Conservation (phyloP, 2,797 vertebrate species). For the Diglossa cyanea region DNA sequence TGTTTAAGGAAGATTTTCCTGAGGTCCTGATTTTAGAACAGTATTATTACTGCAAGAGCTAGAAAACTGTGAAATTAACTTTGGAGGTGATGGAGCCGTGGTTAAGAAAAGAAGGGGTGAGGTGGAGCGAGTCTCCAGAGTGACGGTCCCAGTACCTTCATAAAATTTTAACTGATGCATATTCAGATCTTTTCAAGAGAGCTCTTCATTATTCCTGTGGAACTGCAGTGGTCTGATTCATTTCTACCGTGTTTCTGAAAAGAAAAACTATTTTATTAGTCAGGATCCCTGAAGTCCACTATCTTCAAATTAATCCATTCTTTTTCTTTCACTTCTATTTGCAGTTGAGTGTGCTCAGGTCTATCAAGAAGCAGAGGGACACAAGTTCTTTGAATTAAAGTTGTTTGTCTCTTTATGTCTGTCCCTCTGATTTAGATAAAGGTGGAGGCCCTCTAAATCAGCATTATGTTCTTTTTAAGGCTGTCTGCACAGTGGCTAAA, state of each 20-base stretch:
- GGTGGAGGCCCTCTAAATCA: not conserved
- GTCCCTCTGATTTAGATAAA: slow-evolving; percentile 1
- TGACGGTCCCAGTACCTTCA: not conserved
- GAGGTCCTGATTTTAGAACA: not conserved
- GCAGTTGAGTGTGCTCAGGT: not conserved
- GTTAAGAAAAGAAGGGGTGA: not conserved
- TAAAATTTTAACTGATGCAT: not conserved
- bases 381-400: not conserved
- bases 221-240: not conserved
- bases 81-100: not conserved
- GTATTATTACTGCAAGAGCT: not conserved
- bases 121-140: not conserved
- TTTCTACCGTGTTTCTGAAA: not conserved
- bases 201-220: not conserved
- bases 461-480: not conserved
- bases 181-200: not conserved
- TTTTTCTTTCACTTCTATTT: not conserved
- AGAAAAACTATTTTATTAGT: not conserved
- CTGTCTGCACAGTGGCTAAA: not conserved
- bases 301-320: slow-evolving; percentile 21
- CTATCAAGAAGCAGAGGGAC: not conserved
- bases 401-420: slow-evolving; percentile 25
- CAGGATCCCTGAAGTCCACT: slow-evolving; percentile 17
- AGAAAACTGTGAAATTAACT: not conserved
- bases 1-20: slow-evolving; percentile 11